Conservation (phyloP, 2,888 invertebrate species). For the Scelioninae gen. 1 region DNA sequence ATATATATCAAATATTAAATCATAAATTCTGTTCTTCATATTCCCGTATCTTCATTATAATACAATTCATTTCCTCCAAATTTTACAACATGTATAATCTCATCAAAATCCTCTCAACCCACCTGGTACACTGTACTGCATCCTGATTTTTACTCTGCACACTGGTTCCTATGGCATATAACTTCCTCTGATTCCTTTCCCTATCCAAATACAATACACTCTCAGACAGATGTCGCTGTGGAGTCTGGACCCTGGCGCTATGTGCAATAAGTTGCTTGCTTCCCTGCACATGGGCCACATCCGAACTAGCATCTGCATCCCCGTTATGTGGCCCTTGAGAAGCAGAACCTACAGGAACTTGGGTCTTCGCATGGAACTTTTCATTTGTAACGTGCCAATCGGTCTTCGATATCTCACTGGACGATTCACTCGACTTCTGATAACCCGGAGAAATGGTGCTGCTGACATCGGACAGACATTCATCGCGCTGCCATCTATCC, state of each 20-base stretch:
- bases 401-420: constrained; percentile 31
- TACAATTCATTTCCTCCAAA: too few relatives aligned
- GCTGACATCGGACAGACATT: constrained; percentile 82
- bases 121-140: constrained; percentile 74
- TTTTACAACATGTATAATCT: too few relatives aligned
- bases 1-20: too few relatives aligned
- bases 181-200: constrained; percentile 86
- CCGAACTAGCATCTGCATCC: constrained; percentile 71
- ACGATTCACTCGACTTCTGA: constrained; percentile 48
- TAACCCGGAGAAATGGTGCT: constrained; percentile 78
- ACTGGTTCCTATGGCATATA: constrained; percentile 89
- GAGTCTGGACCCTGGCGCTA: constrained; percentile 90
- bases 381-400: constrained; percentile 72
- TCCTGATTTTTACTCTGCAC: constrained; percentile 84
- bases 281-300: constrained; percentile 69
- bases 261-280: constrained; percentile 89
- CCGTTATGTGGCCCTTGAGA: constrained; percentile 59
- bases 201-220: constrained; percentile 89
- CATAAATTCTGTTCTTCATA: too few relatives aligned
- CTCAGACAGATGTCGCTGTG: constrained; percentile 91
- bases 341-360: not conserved
- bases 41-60: too few relatives aligned
- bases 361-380: constrained; percentile 63
- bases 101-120: not conserved
- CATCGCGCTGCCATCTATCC: constrained; percentile 79